Percentiles rank a stretch among this genome's conserved stretches.
Conservation (phyloP, 2,797 vertebrate genomes). For the Galagoides demidoff region DNA sequence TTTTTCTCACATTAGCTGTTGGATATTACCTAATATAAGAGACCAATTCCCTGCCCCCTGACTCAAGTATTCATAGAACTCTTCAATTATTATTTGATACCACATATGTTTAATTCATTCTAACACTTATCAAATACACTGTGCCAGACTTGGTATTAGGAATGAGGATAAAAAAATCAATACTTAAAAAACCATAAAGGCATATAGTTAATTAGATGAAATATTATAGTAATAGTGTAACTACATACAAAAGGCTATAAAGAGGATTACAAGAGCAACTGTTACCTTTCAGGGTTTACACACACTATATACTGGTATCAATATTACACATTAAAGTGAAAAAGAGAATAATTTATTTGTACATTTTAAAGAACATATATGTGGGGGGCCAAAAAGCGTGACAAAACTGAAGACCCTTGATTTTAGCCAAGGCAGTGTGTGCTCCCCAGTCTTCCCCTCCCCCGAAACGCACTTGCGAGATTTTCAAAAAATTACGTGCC, state of each 20-base stretch:
- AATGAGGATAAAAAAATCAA: neutral
- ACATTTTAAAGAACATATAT: neutral
- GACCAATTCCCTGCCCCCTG: neutral
- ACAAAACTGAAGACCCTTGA: no score
- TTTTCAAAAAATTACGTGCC: no score
- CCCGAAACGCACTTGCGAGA: no score
- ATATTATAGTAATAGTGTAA: neutral
- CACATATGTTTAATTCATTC: slow-evolving; percentile 10
- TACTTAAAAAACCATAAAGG: neutral
- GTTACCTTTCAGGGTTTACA: slow-evolving; percentile 32
- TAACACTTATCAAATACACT: slow-evolving; percentile 34
- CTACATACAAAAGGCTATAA: neutral
- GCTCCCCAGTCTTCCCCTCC: no score
- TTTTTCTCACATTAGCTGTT: slow-evolving; percentile 9
- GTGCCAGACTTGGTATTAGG: neutral
- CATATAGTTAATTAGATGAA: neutral
- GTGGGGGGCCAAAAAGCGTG: no score
- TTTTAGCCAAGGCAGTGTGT: no score
- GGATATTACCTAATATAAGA: neutral
- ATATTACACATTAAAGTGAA: neutral
- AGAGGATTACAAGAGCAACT: neutral
- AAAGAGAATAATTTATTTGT: neutral
- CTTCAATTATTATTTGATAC: neutral
- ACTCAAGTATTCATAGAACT: neutral
- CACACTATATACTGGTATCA: neutral